Base-by-base conservation (phyloP, 2,797 vertebrate species). In the Pogoniulus pusillus region DNA sequence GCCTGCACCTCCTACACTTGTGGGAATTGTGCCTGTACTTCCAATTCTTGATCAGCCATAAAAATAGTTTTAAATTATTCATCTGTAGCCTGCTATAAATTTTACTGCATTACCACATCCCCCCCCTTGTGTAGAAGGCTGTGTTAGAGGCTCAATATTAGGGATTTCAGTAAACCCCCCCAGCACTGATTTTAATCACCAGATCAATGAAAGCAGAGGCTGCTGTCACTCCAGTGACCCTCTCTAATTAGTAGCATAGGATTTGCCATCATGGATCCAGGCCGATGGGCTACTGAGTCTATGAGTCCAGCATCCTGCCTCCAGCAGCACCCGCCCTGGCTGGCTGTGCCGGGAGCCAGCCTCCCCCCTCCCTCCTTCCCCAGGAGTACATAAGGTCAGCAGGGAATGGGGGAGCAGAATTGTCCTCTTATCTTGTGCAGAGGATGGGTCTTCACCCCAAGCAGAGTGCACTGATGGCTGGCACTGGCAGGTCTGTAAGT, bases 211-310 rank as follows among this genome's bases (percentile, higher is more conserved):
- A 37, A 62, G 55, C 58, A 6, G 7, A 51, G 64, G 41, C 62
- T 80, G 43, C 34, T 88, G 71, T 49, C 63, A 27, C 75, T 74
- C 47, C 1, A 16, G 65, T 63, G 81, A 85, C 27, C 27, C 65
- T 82, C 70, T 65, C 59, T 93, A 92, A 93, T 94, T 75, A 80
- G 62, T 35, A 86, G 41, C 37, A 17, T 4, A 47, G 89, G 62
- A 49, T 91, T 85, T 82, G 53, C 75, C 60, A 2, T 32, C 6
- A 6, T n/a, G 14, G 39, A 68, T 77, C 55, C 55, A 51, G 54
- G 71, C 71, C 7, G 5, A 30, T 54, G 74, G 29, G 71, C 43
- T 55, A 3, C 70, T 19, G 80, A 68, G 49, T 8, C 54, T 29
- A 0, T 49, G 69, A 57, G 75, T 53, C 41, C 6, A 32, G 39